Evolutionary conservation across 2,797 vertebrate species (phyloP).

Genomic region (Ptychadena robeensis): DNA sequence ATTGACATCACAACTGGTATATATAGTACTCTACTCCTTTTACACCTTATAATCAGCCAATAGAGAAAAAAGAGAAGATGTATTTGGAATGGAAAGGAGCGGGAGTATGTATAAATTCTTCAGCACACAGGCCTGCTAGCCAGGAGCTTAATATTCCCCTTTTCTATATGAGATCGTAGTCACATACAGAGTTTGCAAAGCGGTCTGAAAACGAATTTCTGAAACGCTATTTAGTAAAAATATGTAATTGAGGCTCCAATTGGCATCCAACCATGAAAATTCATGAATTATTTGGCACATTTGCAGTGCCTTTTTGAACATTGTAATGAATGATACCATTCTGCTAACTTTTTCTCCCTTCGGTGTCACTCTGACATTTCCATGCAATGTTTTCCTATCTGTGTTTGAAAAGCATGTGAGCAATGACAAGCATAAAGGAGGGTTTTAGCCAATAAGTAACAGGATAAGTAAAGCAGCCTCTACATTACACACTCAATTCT

Average conservation of each 20-base stretch:
- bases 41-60: too few species aligned
- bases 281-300: background rate
- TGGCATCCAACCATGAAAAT: background rate
- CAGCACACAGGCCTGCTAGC: background rate
- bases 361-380: background rate
- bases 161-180: background rate
- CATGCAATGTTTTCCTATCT: background rate
- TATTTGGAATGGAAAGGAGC: too few species aligned
- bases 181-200: background rate
- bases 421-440: background rate
- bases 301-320: background rate
- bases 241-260: background rate
- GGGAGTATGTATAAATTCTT: too few species aligned
- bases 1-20: too few species aligned
- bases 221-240: background rate
- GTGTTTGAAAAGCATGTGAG: slow-evolving; percentile 15
- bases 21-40: too few species aligned
- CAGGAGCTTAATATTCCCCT: background rate
- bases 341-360: background rate
- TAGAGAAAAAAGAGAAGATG: background rate
- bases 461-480: slow-evolving; percentile 7
- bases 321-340: background rate
- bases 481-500: slow-evolving; percentile 24
- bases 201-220: background rate
- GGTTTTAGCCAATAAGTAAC: slow-evolving; percentile 7